Conservation (phyloP, 2,888 invertebrate species). For the Tipula helvola region DNA sequence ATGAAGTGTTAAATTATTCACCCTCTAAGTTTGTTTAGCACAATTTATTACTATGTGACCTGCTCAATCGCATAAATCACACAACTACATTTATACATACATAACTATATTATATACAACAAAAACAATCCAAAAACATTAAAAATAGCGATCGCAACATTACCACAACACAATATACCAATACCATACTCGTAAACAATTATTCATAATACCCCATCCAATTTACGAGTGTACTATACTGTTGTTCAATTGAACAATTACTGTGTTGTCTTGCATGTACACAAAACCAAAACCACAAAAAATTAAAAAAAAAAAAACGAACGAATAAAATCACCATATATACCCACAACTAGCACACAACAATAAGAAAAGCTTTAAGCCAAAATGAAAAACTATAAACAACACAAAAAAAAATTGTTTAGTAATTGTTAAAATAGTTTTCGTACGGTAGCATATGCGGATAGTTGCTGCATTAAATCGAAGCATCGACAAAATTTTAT, state of each 20-base stretch:
- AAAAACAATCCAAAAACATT: background rate
- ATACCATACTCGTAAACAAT: background rate
- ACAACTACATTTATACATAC: background rate
- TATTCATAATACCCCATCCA: background rate
- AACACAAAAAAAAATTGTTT: background rate
- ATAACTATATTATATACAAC: background rate
- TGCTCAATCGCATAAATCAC: background rate
- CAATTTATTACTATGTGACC: background rate
- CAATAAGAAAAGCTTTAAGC: background rate
- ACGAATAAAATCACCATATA: background rate
- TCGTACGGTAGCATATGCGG: background rate
- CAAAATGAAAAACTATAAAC: conserved; percentile 4
- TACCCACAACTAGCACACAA: background rate
- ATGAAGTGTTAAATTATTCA: no score
- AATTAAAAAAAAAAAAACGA: background rate
- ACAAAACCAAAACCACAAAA: background rate
- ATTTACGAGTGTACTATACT: background rate
- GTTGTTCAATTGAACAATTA: background rate
- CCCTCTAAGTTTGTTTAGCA: no score
- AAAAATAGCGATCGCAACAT: background rate
- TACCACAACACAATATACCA: background rate
- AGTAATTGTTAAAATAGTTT: background rate
- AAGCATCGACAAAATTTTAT: background rate
- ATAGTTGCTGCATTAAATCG: background rate
- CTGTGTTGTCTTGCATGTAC: background rate